phyloP scores from a whole-genome alignment of 2,888 invertebrate genomes.

The Drosophila longiperda region DNA sequence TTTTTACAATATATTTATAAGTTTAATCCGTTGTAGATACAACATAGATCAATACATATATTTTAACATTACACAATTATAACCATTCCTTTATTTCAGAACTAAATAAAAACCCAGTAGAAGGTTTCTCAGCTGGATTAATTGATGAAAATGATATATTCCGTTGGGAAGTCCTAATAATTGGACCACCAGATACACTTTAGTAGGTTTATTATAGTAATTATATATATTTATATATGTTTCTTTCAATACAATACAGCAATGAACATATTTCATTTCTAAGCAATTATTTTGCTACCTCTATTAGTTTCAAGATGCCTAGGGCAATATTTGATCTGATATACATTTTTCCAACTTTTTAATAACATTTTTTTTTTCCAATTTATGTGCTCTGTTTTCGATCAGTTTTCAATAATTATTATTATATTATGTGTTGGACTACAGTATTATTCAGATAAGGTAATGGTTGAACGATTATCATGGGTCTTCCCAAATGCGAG shows the following conservation, averaged over 20 bases:
- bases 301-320: not conserved
- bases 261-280: not conserved
- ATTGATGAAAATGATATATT: slow-evolving; percentile 99
- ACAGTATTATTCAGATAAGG: slow-evolving; percentile 1
- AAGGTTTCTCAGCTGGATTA: slow-evolving; percentile 99
- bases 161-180: slow-evolving; percentile 99
- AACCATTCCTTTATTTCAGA: slow-evolving; percentile 87
- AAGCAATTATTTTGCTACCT: not conserved
- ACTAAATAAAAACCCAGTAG: slow-evolving; percentile 99
- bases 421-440: not conserved
- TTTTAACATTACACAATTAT: slow-evolving; percentile 23
- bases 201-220: slow-evolving; percentile 91
- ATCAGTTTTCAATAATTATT: not conserved
- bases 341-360: not conserved
- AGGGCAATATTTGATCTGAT: not conserved
- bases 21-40: not conserved
- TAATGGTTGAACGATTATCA: slow-evolving; percentile 1
- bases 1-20: not conserved
- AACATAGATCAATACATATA: slow-evolving; percentile 7
- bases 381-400: not conserved
- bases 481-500: not conserved
- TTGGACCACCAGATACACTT: slow-evolving; percentile 99
- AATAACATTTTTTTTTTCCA: not conserved
- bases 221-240: slow-evolving; percentile 13
- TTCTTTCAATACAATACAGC: not conserved